Conservation (phyloP, 1,140 invertebrate species). For the Meteorus sp. region DNA sequence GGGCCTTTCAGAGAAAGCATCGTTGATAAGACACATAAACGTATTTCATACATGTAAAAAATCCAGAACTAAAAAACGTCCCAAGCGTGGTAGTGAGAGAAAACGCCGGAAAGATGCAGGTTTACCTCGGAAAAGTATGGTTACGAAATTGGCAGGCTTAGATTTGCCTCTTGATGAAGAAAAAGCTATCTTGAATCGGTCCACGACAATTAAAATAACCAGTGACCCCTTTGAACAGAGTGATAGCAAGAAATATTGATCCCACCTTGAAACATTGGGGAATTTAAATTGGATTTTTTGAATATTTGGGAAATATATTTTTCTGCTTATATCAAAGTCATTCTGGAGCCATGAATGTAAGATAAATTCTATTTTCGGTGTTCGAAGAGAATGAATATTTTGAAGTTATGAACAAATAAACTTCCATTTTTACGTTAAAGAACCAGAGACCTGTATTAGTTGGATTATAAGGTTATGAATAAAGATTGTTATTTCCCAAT, state of each 20-base stretch:
- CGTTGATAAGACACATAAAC: constrained; percentile 15
- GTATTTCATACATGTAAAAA: neutral
- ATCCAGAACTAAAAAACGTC: neutral
- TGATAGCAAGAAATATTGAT: neutral
- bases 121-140: constrained; percentile 10
- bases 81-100: neutral
- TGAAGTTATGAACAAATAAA: too few species aligned
- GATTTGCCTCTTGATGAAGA: constrained; percentile 8
- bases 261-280: neutral
- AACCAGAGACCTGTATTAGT: too few species aligned
- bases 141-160: constrained; percentile 8
- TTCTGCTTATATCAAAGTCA: too few species aligned
- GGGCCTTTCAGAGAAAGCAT: constrained; percentile 3
- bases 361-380: too few species aligned
- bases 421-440: too few species aligned
- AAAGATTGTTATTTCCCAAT: too few species aligned
- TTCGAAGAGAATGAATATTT: too few species aligned
- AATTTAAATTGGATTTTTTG: neutral
- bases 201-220: neutral
- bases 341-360: too few species aligned
- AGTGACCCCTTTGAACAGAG: neutral
- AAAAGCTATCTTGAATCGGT: constrained; percentile 11
- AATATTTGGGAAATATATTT: too few species aligned
- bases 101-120: constrained; percentile 23
- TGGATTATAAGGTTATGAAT: too few species aligned